Evolutionary conservation across 2,888 invertebrate genomes (phyloP).

Genomic region (Lysandra coridon): DNA sequence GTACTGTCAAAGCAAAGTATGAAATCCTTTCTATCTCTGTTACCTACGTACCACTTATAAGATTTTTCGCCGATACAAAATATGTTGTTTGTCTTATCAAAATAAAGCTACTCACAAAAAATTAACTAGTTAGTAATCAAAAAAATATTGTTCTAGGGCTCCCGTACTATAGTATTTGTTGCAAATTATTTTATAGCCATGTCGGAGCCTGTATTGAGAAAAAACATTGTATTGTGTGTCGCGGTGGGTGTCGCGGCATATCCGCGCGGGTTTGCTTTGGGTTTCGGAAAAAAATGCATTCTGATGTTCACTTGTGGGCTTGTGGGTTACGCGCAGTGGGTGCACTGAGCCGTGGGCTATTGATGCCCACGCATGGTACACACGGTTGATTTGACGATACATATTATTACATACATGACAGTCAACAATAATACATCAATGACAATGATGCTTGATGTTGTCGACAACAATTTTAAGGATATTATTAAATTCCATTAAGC

Average conservation of each 20-base stretch:
- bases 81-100: too few species aligned
- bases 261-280: background rate
- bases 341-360: background rate
- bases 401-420: background rate
- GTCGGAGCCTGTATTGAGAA: background rate
- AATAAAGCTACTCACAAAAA: too few species aligned
- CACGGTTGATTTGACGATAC: background rate
- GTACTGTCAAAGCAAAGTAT: too few species aligned
- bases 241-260: background rate
- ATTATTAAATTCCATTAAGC: background rate
- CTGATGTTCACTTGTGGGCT: conserved; percentile 13
- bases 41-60: too few species aligned
- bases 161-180: background rate
- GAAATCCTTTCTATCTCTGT: too few species aligned
- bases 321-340: background rate
- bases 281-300: background rate
- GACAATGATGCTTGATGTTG: background rate
- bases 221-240: background rate
- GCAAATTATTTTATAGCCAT: background rate
- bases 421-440: background rate
- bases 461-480: background rate
- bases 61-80: too few species aligned
- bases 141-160: too few species aligned
- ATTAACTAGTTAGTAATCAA: too few species aligned
- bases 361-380: background rate